Conservation (phyloP, 2,113 vertebrate genomes). For the Amphiprion ocellaris region DNA sequence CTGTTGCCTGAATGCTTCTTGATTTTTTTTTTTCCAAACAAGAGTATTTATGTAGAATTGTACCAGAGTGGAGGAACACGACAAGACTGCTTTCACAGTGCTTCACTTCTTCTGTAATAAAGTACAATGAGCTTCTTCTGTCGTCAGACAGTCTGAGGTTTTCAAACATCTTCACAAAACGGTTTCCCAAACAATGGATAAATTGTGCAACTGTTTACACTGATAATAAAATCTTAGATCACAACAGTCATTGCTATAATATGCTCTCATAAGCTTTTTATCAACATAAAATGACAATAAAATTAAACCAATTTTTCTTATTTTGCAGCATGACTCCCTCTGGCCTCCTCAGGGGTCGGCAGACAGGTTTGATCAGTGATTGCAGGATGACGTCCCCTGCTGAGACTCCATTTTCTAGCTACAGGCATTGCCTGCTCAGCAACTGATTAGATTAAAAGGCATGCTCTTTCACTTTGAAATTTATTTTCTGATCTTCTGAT, state of each 20-base stretch:
- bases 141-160: neutral
- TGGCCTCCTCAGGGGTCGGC: slow-evolving; percentile 33
- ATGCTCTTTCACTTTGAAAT: slow-evolving; percentile 32
- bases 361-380: slow-evolving; percentile 66
- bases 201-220: neutral
- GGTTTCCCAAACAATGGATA: neutral
- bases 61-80: slow-evolving; percentile 15
- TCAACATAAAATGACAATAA: slow-evolving; percentile 17
- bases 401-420: slow-evolving; percentile 51
- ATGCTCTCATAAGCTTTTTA: neutral
- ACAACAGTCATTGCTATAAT: neutral
- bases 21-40: slow-evolving; percentile 45
- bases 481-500: slow-evolving; percentile 32
- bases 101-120: neutral
- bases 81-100: slow-evolving; percentile 2
- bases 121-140: neutral
- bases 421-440: slow-evolving; percentile 36
- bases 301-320: slow-evolving; percentile 42
- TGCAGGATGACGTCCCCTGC: slow-evolving; percentile 55
- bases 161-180: slow-evolving; percentile 4
- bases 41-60: slow-evolving; percentile 33
- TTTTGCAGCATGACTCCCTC: slow-evolving; percentile 50
- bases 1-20: slow-evolving; percentile 42
- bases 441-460: slow-evolving; percentile 56
- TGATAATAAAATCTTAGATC: slow-evolving; percentile 26